Conservation (phyloP, 2,113 vertebrate genomes). For the Condylura cristata region DNA sequence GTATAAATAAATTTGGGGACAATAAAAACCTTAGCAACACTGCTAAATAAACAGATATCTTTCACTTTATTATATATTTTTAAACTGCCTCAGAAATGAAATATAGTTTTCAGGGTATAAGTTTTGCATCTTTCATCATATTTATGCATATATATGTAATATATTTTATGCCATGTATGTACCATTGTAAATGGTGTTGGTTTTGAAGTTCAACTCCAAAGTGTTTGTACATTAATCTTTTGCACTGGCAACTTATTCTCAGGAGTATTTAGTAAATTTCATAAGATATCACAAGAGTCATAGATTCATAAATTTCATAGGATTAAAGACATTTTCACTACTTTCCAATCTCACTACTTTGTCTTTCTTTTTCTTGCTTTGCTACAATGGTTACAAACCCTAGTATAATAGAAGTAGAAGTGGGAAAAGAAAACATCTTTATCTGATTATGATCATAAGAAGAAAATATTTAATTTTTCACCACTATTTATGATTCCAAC, state of each 20-base stretch:
- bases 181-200: not conserved
- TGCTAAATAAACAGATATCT: constrained; percentile 29
- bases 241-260: not conserved
- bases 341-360: not conserved
- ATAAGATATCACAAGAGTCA: not conserved
- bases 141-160: not conserved
- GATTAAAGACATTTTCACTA: not conserved
- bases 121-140: not conserved
- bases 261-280: not conserved
- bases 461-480: not conserved
- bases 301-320: not conserved
- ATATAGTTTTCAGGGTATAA: not conserved
- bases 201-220: not conserved
- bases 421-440: not conserved
- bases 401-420: not conserved
- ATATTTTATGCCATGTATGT: too few species aligned
- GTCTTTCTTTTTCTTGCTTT: constrained; percentile 1
- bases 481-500: not conserved
- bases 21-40: constrained; percentile 1
- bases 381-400: not conserved
- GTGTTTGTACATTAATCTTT: not conserved
- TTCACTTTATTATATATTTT: constrained; percentile 5
- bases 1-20: not conserved
- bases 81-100: not conserved
- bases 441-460: not conserved